phyloP scores from a whole-genome alignment of 2,113 vertebrate genomes.

The Anser cygnoides region DNA sequence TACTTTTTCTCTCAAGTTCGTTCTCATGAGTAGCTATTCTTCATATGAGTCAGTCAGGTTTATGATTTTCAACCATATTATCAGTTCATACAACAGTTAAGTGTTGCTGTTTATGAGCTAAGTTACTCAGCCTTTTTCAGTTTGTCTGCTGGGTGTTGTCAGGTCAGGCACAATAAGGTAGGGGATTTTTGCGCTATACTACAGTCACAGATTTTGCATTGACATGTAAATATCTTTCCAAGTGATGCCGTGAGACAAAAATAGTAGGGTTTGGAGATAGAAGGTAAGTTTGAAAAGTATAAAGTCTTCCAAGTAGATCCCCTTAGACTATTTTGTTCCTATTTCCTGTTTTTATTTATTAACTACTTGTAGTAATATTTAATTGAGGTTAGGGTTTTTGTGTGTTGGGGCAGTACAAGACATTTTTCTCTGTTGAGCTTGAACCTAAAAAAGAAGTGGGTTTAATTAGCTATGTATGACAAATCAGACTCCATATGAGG shows the following conservation, averaged over 20 bases:
- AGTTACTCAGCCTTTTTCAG: background rate
- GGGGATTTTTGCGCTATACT: background rate
- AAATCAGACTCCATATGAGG: background rate
- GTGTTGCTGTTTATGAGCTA: background rate
- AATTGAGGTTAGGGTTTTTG: background rate
- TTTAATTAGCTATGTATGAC: background rate
- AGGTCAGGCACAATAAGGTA: background rate
- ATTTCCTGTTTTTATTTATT: background rate
- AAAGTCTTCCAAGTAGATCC: background rate
- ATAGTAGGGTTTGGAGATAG: background rate
- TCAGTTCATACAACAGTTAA: background rate
- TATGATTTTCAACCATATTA: conserved; percentile 17
- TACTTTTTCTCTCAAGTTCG: background rate
- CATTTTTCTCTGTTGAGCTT: background rate
- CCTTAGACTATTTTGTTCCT: background rate
- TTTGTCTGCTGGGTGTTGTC: background rate
- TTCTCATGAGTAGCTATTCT: background rate
- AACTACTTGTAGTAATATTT: background rate
- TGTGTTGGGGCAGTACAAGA: background rate
- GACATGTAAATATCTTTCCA: background rate
- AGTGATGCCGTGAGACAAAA: background rate
- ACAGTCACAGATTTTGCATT: background rate
- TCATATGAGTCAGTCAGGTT: conserved; percentile 7
- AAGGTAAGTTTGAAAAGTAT: background rate
- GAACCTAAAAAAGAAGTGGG: background rate